A percentile compares a stretch with the other conserved stretches of the same genome.
These are phyloP conservation scores for Oryzias curvinotus DNA, from an alignment of 2,113 vertebrate genomes.

Conservation along the genomic window DNA sequence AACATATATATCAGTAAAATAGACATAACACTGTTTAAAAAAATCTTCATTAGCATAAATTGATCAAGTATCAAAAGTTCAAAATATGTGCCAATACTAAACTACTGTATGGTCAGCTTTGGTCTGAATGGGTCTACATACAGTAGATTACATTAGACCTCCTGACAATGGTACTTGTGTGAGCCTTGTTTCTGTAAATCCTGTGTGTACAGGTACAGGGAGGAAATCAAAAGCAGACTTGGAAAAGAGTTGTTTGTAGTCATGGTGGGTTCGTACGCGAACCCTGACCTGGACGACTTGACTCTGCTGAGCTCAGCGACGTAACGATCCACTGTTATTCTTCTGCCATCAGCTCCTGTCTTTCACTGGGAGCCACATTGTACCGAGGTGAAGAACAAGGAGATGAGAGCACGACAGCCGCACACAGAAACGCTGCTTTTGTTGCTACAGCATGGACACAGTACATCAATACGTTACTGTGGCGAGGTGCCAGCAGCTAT, in stretches of 20 bases:
- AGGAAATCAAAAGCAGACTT: neutral
- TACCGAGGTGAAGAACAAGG: constrained; percentile 22
- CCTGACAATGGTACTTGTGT: too few species aligned
- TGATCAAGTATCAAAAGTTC: too few species aligned
- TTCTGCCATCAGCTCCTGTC: constrained; percentile 41
- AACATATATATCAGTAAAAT: too few species aligned
- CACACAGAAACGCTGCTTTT: constrained; percentile 31
- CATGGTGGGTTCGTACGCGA: constrained; percentile 55
- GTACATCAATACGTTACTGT: constrained; percentile 69
- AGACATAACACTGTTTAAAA: too few species aligned
- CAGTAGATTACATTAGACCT: too few species aligned
- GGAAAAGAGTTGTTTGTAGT: constrained; percentile 10
- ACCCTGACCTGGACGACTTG: constrained; percentile 44
- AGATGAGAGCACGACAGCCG: constrained; percentile 42
- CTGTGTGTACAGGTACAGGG: too few species aligned
- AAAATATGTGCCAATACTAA: too few species aligned
- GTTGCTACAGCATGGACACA: constrained; percentile 31
- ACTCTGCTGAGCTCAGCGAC: constrained; percentile 50
- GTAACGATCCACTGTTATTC: constrained; percentile 56
- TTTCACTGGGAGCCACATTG: constrained; percentile 29
- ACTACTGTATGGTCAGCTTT: too few species aligned
- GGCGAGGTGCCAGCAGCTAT: constrained; percentile 61
- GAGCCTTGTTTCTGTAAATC: too few species aligned
- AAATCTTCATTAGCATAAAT: too few species aligned
- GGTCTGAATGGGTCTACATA: too few species aligned